A percentile compares a stretch with the other conserved stretches of the same genome.
Conservation (phyloP, 2,797 vertebrate species). For the Eurystomus glaucurus region DNA sequence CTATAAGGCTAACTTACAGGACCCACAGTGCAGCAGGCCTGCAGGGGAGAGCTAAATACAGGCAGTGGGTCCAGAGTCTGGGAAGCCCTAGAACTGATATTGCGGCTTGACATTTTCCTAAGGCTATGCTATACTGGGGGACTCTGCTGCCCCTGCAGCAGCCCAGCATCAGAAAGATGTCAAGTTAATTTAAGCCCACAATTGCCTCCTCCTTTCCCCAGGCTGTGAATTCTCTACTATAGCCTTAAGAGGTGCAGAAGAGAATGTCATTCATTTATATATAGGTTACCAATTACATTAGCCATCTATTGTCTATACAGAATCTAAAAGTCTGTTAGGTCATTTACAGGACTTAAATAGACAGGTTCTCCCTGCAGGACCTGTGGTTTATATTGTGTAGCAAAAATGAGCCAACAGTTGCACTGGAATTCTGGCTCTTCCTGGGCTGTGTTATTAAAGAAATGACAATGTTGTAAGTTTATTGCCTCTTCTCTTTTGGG, state of each 20-base stretch:
- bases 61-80: background rate
- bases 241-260: constrained; percentile 20
- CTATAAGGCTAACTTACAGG: background rate
- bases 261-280: constrained; percentile 17
- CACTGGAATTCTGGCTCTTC: constrained; percentile 40
- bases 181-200: constrained; percentile 44
- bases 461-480: constrained; percentile 57
- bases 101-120: constrained; percentile 54
- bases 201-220: background rate
- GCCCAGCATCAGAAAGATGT: background rate
- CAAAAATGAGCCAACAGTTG: constrained; percentile 27
- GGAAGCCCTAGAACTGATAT: background rate
- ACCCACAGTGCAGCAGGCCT: background rate
- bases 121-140: background rate
- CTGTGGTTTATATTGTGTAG: background rate
- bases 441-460: constrained; percentile 46
- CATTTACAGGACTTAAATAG: constrained; percentile 33
- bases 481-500: constrained; percentile 39
- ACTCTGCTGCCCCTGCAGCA: constrained; percentile 16
- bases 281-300: background rate
- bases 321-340: constrained; percentile 12
- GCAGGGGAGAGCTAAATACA: background rate
- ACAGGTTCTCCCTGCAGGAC: background rate
- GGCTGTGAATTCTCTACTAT: constrained; percentile 23
- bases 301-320: constrained; percentile 28